A percentile compares a stretch with the other conserved stretches of the same genome.
Evolutionary conservation across 2,113 vertebrate species (phyloP).

Genomic region (Pseudorasbora parva): DNA sequence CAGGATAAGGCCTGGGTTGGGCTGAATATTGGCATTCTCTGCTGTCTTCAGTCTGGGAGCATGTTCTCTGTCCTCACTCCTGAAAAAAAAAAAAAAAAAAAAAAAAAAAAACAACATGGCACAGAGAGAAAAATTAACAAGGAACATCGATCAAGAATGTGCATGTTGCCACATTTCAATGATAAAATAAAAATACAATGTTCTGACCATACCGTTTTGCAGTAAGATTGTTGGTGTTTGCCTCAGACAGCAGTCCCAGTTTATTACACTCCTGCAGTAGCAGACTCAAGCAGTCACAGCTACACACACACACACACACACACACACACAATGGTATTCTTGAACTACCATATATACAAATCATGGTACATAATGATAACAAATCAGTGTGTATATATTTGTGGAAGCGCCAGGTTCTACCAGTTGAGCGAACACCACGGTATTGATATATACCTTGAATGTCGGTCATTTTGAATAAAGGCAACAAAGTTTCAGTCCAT

Average conservation of each 20-base stretch:
- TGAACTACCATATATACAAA: too few relatives aligned
- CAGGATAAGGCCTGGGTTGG: conserved; percentile 93
- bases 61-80: conserved; percentile 86
- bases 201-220: conserved; percentile 83
- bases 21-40: conserved; percentile 96
- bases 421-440: not conserved
- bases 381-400: too few relatives aligned
- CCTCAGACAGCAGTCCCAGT: conserved; percentile 89
- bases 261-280: conserved; percentile 95
- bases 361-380: too few relatives aligned
- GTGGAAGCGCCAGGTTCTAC: not conserved
- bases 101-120: not conserved
- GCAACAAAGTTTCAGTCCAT: not conserved
- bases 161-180: not conserved
- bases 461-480: not conserved
- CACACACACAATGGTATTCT: not conserved
- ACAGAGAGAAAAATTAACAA: not conserved
- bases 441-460: not conserved
- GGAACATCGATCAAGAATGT: not conserved
- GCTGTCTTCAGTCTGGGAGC: conserved; percentile 87
- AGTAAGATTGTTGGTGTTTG: conserved; percentile 82
- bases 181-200: not conserved
- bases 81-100: conserved; percentile 53
- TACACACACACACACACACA: conserved; percentile 63
- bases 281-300: conserved; percentile 91